Conservation (phyloP, 2,797 vertebrate species). For the Cichlasoma orientale region DNA sequence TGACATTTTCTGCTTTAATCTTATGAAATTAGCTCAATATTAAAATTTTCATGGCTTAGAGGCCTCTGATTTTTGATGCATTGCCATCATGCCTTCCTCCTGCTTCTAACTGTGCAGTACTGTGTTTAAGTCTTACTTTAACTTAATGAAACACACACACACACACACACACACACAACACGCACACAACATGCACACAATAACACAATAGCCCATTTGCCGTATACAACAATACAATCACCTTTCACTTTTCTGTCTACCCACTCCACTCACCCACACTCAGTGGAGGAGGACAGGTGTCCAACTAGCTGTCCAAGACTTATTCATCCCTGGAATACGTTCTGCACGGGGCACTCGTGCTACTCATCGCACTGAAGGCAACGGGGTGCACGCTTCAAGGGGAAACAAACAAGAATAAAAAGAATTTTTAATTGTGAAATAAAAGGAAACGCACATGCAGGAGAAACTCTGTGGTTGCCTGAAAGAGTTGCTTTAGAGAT, state of each 20-base stretch:
- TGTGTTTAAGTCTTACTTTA: neutral
- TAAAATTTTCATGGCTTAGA: neutral
- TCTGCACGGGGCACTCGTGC: neutral
- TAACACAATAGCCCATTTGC: neutral
- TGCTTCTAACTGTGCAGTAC: neutral
- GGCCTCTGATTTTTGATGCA: neutral
- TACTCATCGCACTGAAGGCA: neutral
- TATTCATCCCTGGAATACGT: neutral
- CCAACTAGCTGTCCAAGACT: slow-evolving; percentile 11
- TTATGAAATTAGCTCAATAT: neutral
- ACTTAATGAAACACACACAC: neutral
- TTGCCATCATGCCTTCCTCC: neutral
- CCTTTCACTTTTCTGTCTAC: slow-evolving; percentile 56
- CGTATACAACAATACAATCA: slow-evolving; percentile 41
- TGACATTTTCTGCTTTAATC: neutral
- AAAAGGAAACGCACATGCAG: neutral
- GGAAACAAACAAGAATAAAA: neutral
- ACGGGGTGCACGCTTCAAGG: neutral
- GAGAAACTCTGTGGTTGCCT: neutral
- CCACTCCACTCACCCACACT: slow-evolving; percentile 11
- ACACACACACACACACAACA: neutral
- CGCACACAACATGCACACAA: neutral
- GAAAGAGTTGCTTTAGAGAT: neutral
- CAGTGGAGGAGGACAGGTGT: slow-evolving; percentile 58
- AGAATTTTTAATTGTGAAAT: neutral